phyloP scores from a whole-genome alignment of 2,113 vertebrate species.

The Hirundichthys speculiger region DNA sequence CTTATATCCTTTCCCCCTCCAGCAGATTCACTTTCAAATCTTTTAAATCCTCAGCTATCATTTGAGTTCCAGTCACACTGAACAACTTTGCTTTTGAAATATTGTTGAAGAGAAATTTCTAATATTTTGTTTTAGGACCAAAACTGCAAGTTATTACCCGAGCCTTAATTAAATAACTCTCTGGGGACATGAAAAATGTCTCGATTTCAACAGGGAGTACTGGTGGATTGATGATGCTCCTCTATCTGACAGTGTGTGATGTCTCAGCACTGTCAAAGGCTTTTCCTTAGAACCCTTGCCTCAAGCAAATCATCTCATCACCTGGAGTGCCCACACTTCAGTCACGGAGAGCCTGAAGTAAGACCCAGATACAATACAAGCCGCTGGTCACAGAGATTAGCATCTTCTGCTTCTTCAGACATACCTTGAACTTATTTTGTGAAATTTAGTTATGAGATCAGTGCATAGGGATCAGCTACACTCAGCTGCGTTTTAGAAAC shows the following conservation, averaged over 20 bases:
- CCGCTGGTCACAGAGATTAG: conserved; percentile 10
- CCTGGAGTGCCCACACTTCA: conserved; percentile 21
- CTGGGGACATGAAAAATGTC: too few relatives aligned
- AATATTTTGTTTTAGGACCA: too few relatives aligned
- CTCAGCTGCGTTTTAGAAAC: neutral
- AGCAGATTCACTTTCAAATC: neutral
- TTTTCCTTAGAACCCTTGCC: conserved; percentile 58
- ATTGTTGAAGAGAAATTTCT: too few relatives aligned
- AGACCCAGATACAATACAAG: conserved; percentile 37
- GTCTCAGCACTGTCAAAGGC: conserved; percentile 55
- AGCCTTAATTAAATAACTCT: too few relatives aligned
- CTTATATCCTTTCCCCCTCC: conserved; percentile 1
- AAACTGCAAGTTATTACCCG: too few relatives aligned
- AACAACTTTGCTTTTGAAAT: too few relatives aligned
- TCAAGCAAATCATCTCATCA: conserved; percentile 58
- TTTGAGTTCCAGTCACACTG: too few relatives aligned
- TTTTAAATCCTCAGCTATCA: neutral
- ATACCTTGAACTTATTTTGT: conserved; percentile 8
- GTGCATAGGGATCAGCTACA: neutral
- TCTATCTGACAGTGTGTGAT: conserved; percentile 43
- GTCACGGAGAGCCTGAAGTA: conserved; percentile 24
- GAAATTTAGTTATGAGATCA: neutral
- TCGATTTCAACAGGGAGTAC: conserved; percentile 19
- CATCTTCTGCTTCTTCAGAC: conserved; percentile 13
- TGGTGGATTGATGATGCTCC: conserved; percentile 34